Conservation (phyloP, 2,113 vertebrate genomes). For the Myrmecophaga tridactyla region DNA sequence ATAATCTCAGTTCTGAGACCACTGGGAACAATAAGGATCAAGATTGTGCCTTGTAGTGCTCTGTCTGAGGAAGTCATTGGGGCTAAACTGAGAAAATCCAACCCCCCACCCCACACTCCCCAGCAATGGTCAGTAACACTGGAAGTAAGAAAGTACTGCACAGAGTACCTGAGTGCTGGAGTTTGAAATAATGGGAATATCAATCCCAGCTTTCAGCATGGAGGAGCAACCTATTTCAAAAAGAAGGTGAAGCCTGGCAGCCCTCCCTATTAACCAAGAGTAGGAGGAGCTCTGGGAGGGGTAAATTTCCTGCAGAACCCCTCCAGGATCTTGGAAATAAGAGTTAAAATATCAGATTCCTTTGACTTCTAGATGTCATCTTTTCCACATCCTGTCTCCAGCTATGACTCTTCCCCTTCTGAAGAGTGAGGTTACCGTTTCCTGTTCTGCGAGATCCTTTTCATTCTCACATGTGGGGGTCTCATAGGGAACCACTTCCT, state of each 20-base stretch:
- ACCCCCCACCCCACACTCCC: not conserved
- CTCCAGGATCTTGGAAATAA: not conserved
- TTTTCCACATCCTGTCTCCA: not conserved
- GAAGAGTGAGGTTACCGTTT: not conserved
- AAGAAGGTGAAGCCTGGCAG: not conserved
- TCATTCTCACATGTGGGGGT: not conserved
- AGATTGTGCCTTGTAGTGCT: not conserved
- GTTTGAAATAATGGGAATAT: not conserved
- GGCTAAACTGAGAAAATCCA: not conserved
- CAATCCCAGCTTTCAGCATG: not conserved
- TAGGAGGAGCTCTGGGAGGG: not conserved
- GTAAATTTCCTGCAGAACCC: not conserved
- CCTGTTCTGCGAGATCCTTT: not conserved
- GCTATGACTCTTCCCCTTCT: not conserved
- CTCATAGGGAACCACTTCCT: not conserved
- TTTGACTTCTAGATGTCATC: conserved; percentile 8
- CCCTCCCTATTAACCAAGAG: not conserved
- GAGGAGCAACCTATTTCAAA: conserved; percentile 10
- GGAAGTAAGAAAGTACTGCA: not conserved
- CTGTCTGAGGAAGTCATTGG: not conserved
- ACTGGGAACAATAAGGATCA: not conserved
- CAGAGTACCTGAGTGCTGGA: not conserved
- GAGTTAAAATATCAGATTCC: not conserved
- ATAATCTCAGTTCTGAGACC: not conserved
- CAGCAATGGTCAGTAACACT: too few species aligned